Conservation (phyloP, 2,888 invertebrate species). For the Shargacucullia verbasci region DNA sequence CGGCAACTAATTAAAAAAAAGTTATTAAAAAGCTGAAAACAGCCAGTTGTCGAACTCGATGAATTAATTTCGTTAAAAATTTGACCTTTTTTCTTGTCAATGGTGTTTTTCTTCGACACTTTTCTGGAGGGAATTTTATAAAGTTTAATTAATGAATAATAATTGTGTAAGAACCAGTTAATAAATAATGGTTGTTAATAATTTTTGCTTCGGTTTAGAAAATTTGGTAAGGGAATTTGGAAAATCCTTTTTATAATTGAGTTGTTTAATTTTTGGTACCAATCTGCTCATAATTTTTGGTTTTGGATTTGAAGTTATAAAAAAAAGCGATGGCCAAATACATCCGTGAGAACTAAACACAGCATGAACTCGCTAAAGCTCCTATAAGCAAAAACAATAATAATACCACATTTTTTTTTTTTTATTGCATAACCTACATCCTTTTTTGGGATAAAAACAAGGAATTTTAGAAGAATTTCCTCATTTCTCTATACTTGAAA, state of each 20-base stretch:
- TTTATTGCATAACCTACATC: too few species aligned
- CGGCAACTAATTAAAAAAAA: conserved; percentile 66
- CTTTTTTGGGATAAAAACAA: too few species aligned
- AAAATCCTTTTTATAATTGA: too few species aligned
- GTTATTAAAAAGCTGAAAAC: conserved; percentile 63
- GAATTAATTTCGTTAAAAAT: conserved; percentile 76
- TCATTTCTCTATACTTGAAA: conserved; percentile 21
- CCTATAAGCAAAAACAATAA: too few species aligned
- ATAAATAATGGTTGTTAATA: conserved; percentile 23
- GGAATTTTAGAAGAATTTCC: not conserved
- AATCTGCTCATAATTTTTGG: too few species aligned
- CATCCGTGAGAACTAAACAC: too few species aligned
- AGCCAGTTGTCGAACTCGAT: conserved; percentile 65
- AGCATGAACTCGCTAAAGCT: too few species aligned
- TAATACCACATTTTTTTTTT: too few species aligned
- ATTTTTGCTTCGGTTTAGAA: conserved; percentile 1
- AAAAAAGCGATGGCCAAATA: too few species aligned
- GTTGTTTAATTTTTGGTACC: too few species aligned
- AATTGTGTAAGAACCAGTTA: conserved; percentile 29
- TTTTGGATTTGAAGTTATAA: too few species aligned
- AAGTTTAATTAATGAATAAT: conserved; percentile 44
- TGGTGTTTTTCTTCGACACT: conserved; percentile 60
- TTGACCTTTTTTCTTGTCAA: conserved; percentile 61
- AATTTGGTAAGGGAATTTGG: not conserved
- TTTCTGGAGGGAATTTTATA: conserved; percentile 32